Evolutionary conservation across 2,113 vertebrate species (phyloP).

Genomic region (Paralichthys olivaceus): DNA sequence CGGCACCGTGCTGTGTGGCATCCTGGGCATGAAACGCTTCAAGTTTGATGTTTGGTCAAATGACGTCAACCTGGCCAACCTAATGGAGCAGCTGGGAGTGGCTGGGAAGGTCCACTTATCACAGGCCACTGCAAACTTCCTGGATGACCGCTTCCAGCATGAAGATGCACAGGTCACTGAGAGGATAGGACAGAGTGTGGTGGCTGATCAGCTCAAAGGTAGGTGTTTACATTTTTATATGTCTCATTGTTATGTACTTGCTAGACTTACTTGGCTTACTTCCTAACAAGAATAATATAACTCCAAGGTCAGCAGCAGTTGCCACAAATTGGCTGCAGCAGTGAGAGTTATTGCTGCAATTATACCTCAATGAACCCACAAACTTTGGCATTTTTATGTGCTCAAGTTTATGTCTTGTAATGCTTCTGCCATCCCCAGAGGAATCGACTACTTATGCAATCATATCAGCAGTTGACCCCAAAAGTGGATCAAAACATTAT

Average conservation of each 20-base stretch:
- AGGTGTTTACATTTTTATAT: constrained; percentile 39
- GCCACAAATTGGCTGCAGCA: not conserved
- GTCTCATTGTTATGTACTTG: not conserved
- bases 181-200: constrained; percentile 92
- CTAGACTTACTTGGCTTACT: not conserved
- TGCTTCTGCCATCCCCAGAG: not conserved
- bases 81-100: constrained; percentile 98
- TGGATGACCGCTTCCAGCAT: constrained; percentile 94
- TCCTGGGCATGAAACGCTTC: constrained; percentile 97
- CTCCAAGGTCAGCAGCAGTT: constrained; percentile 27
- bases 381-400: constrained; percentile 15
- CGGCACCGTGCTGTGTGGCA: constrained; percentile 95
- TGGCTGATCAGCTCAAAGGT: constrained; percentile 96
- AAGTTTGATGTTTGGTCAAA: constrained; percentile 99
- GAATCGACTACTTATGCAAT: not conserved
- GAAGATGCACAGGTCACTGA: constrained; percentile 92
- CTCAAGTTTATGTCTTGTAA: constrained; percentile 13
- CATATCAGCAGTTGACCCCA: constrained; percentile 6
- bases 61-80: constrained; percentile 97
- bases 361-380: not conserved
- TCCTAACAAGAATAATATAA: not conserved
- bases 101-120: constrained; percentile 98
- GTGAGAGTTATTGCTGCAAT: not conserved
- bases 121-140: constrained; percentile 91
- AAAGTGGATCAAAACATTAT: not conserved